Evolutionary conservation across 1,140 invertebrate species (phyloP), one percentile per base, ranked within the genome.

Genomic region (Drosophila kanapiae): DNA sequence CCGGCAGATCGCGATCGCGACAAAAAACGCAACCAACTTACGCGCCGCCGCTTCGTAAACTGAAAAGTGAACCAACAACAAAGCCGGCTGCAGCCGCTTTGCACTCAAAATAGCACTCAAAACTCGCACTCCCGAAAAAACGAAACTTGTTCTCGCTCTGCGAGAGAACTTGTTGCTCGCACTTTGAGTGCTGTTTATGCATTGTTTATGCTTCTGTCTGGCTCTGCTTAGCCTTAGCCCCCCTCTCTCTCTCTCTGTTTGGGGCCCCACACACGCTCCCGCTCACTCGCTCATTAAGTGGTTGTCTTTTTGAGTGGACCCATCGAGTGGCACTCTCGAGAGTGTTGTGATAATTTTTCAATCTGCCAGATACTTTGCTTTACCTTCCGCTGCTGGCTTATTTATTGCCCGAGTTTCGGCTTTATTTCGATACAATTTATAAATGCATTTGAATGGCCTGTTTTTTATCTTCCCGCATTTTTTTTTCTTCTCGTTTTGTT

Each of bases 301-400:
- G 75, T 60, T 79, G 76, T 79, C 76, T 64, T 47, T 59, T 64
- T 72, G 76, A 82, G 80, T 83, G 64, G 80, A 51, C 71, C 60
- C 69, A 88, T 80, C 83, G 84, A 88, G 84, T 88, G 84, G 49
- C 65, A 53, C 84, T 88, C 63, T 77, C 65, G 77, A 88, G 80
- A 88, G 85, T 84, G 77, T 80, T 80, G 83, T 87, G 75, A 48
- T 78, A 87, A 87, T 82, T 84, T 84, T 88, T 88, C 85, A 88
- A 87, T 87, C 80, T 77, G 83, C 56, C 63, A 68, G 60, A 76
- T 67, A 53, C 59, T 78, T 79, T 53, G 45, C 53, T 33, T 47
- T 16, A 35, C 77, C 64, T 64, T 62, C 53, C 53, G 53, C 53
- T 56, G 53, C 35, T 61, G 76, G 51, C 47, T 83, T 80, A 60